phyloP scores from a whole-genome alignment of 2,797 vertebrate genomes.

The Anguilla pacifica region DNA sequence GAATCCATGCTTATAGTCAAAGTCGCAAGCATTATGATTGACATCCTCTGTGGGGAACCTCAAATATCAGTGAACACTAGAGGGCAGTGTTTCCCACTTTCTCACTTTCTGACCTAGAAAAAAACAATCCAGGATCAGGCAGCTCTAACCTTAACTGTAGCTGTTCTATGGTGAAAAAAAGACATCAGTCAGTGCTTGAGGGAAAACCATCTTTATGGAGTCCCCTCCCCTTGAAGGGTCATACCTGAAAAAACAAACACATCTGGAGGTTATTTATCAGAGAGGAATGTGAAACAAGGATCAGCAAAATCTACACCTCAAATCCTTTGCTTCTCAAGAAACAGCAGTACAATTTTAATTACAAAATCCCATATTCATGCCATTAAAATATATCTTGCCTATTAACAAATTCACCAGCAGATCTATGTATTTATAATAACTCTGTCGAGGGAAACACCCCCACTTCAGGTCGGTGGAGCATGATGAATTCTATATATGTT shows the following conservation, averaged over 20 bases:
- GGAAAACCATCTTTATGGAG: neutral
- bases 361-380: neutral
- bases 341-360: neutral
- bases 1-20: neutral
- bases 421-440: no score
- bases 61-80: neutral
- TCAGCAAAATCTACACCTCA: neutral
- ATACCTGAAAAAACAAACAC: neutral
- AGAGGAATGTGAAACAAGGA: neutral
- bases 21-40: neutral
- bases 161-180: neutral
- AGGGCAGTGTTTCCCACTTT: neutral
- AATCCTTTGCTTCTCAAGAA: neutral
- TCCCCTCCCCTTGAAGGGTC: no score
- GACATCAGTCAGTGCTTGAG: neutral
- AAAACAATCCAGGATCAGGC: neutral
- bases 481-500: no score
- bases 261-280: neutral
- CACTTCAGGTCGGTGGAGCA: no score
- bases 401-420: neutral
- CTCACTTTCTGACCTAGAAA: neutral
- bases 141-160: neutral
- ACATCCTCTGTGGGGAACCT: neutral
- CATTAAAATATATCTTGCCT: neutral
- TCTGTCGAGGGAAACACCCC: no score